Evolutionary conservation across 2,888 invertebrate species (phyloP).

Genomic region (Brassicogethes aeneus): DNA sequence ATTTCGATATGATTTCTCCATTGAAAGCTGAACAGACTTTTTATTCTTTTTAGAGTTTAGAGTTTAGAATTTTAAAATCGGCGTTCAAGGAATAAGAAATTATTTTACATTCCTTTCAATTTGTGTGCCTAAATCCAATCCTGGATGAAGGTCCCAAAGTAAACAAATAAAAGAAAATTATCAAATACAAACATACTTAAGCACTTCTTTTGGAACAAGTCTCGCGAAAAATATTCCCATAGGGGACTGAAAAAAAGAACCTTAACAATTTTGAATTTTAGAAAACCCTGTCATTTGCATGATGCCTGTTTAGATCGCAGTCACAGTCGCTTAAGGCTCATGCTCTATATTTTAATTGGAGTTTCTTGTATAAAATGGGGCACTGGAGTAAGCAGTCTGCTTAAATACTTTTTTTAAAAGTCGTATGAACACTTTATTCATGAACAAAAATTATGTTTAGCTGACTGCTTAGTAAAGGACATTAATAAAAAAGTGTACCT

Average conservation of each 20-base stretch:
- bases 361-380: neutral
- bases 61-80: no score
- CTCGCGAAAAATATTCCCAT: slow-evolving; percentile 6
- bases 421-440: neutral
- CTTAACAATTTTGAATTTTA: neutral
- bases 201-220: slow-evolving; percentile 11
- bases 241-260: neutral
- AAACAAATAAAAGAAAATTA: slow-evolving; percentile 20
- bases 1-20: no score
- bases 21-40: no score
- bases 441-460: no score
- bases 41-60: no score
- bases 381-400: neutral
- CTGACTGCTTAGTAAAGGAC: no score
- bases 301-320: neutral
- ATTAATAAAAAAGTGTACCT: no score
- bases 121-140: neutral
- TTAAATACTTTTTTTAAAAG: neutral
- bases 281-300: neutral
- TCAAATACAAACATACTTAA: slow-evolving; percentile 18
- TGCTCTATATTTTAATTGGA: slow-evolving; percentile 1
- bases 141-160: slow-evolving; percentile 8
- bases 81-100: no score
- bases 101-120: no score
- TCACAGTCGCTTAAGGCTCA: neutral